phyloP scores from a whole-genome alignment of 2,113 vertebrate species.

The Sterna hirundo region DNA sequence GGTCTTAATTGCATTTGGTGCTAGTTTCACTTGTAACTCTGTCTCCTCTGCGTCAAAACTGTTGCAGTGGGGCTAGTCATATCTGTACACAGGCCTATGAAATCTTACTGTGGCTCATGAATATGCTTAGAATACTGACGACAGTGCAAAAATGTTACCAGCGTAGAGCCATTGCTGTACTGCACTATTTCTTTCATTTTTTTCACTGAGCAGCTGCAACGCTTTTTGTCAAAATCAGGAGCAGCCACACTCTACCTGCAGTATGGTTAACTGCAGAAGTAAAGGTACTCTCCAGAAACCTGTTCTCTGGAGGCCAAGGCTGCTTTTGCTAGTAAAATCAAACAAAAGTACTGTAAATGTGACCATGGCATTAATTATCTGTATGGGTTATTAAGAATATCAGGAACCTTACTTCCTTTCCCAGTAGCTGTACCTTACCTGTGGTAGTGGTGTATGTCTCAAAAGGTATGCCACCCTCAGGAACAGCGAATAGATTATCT shows the following conservation, averaged over 20 bases:
- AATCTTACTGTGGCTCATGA: background rate
- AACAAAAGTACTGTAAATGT: background rate
- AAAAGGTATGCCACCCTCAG: background rate
- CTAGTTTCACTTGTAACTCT: background rate
- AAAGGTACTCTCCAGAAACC: background rate
- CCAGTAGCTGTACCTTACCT: background rate
- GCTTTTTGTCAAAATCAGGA: background rate
- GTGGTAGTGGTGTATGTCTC: background rate
- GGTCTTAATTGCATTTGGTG: background rate
- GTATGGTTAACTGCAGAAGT: background rate
- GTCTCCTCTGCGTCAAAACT: background rate
- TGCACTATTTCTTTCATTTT: background rate
- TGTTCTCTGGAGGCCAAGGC: background rate
- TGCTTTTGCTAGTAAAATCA: background rate
- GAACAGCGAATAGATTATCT: background rate
- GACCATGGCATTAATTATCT: background rate
- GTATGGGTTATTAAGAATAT: background rate
- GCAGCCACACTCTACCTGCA: background rate
- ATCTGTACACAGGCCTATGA: background rate
- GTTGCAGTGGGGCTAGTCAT: background rate
- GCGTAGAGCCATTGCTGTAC: background rate
- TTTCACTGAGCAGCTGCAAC: background rate
- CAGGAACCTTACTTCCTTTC: background rate
- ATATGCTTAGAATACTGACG: background rate
- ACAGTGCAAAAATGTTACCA: background rate